Evolutionary conservation across 2,888 invertebrate species (phyloP).

Genomic region (Patella ulyssiponensis): DNA sequence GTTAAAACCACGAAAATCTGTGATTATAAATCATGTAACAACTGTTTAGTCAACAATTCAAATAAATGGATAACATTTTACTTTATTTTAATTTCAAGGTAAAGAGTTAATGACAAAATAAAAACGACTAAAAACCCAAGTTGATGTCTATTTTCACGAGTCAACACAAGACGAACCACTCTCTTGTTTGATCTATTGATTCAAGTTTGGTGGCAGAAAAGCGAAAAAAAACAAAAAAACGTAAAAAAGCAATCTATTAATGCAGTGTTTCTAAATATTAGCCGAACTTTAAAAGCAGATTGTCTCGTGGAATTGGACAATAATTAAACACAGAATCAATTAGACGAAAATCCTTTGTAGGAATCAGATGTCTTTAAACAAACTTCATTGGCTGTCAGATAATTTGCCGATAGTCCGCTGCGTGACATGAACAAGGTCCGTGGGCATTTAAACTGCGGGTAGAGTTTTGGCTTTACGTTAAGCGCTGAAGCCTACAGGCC

Average conservation of each 20-base stretch:
- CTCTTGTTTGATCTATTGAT: slow-evolving; percentile 4
- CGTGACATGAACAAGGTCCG: slow-evolving; percentile 7
- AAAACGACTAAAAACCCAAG: too few species aligned
- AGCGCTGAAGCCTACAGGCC: neutral
- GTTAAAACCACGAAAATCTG: too few species aligned
- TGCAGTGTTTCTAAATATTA: slow-evolving; percentile 12
- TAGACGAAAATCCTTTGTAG: slow-evolving; percentile 10
- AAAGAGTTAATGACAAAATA: too few species aligned
- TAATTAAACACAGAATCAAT: slow-evolving; percentile 27
- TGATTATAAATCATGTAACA: too few species aligned
- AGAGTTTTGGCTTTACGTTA: slow-evolving; percentile 5
- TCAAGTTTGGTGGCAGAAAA: neutral
- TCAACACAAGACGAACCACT: too few species aligned
- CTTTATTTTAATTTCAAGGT: too few species aligned
- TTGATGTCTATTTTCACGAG: too few species aligned
- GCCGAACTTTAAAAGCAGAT: slow-evolving; percentile 5
- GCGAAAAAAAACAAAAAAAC: neutral
- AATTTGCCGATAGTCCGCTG: slow-evolving; percentile 8
- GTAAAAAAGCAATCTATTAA: slow-evolving; percentile 1
- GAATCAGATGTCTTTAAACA: slow-evolving; percentile 18
- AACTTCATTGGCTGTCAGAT: slow-evolving; percentile 9
- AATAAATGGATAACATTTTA: too few species aligned
- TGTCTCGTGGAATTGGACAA: slow-evolving; percentile 9
- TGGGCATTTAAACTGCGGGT: slow-evolving; percentile 8
- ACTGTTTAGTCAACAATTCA: too few species aligned